Evolutionary conservation across 2,113 vertebrate species (phyloP), one percentile per base, ranked within the genome.

Genomic region (Blennius ocellaris): DNA sequence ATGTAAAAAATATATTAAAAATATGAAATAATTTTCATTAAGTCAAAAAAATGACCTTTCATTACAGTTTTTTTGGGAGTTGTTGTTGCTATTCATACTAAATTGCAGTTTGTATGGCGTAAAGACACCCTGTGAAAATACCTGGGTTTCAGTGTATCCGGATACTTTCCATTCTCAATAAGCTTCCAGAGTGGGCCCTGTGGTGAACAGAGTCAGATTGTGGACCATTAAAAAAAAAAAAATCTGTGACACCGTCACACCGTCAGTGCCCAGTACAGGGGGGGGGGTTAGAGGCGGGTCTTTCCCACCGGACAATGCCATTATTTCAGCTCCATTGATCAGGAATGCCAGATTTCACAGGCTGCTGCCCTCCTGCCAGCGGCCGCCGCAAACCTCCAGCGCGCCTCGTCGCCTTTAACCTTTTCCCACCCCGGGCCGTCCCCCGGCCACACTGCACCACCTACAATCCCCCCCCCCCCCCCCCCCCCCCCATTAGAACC

Each of bases 341-440:
- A 96, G 95, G 96, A 96, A 96, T 97, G 95, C 91, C 90, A 94
- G 93, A 96, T 96, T 96, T 96, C 91, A 96, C 94, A 94, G 93
- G 89, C 93, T 92, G 90, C 87, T 96, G 94, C 92, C 84, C 88
- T 91, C 90, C 89, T 91, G 89, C 91, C 64, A 89, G 93, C 94
- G 84, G 90, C 89, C 69, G 90, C 92, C 92, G 89, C 91, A 87
- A 30, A 30, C 92, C 94, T 94, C 91, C 21, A 30, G 80, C 53
- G 58, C 70, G 82, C 52, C 61, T 51, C 14, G 39, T 59, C 57
- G 74, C 77, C 78, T 84, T 76, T 70, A 76, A 68, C 74, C 80
- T 84, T 59, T 77, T 80, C 81, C 73, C 81, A 75, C 50, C 71
- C 67, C 38, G 30, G 30, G 17, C 51, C 5, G 16, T 65, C 30